Conservation (phyloP, 2,888 invertebrate species). For the Noctua comes region DNA sequence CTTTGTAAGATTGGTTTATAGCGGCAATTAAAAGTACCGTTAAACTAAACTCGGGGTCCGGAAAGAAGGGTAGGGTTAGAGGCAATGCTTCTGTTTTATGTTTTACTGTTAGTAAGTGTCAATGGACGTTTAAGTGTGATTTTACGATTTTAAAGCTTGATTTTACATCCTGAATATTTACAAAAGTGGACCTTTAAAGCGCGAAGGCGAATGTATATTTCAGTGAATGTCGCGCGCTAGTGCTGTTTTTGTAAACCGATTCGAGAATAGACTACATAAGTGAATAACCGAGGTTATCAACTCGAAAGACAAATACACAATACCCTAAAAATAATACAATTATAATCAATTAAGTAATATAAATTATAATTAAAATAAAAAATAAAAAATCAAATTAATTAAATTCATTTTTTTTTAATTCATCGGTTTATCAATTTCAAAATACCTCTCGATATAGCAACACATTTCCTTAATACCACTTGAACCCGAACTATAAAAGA, state of each 20-base stretch:
- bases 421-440: conserved; percentile 10
- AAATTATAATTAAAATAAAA: no score
- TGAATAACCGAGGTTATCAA: background rate
- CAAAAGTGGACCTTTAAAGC: background rate
- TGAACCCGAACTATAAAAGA: conserved; percentile 20
- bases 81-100: conserved; percentile 50
- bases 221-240: background rate
- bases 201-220: background rate
- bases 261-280: background rate
- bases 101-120: conserved; percentile 43
- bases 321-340: background rate
- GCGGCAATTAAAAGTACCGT: conserved; percentile 56
- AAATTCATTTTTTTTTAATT: no score
- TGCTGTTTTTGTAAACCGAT: conserved; percentile 13
- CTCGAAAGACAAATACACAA: background rate
- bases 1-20: conserved; percentile 63
- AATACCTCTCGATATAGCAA: background rate
- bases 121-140: conserved; percentile 43
- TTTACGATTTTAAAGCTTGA: conserved; percentile 34
- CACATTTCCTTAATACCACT: background rate
- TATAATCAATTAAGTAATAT: no score
- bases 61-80: conserved; percentile 45
- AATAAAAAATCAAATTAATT: no score
- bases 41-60: conserved; percentile 51
- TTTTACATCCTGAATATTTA: background rate